Evolutionary conservation across 2,888 invertebrate genomes (phyloP).

Genomic region (Onthophagus sagittarius): DNA sequence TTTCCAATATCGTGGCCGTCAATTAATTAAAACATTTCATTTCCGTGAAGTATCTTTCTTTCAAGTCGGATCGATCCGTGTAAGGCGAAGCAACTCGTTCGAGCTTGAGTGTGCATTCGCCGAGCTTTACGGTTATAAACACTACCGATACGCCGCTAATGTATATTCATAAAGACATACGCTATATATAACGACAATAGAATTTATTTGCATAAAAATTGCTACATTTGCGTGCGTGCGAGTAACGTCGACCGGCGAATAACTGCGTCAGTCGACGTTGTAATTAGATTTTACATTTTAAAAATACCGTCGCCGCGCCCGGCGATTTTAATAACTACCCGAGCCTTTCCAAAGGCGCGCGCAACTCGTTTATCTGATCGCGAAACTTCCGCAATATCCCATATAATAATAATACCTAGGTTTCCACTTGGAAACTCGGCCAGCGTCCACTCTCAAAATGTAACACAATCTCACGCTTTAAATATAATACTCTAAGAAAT

Average conservation of each 20-base stretch:
- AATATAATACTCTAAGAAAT: not conserved
- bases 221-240: constrained; percentile 6
- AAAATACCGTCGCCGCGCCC: constrained; percentile 1
- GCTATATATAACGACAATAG: constrained; percentile 4
- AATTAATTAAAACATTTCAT: not conserved
- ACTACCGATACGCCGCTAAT: not conserved
- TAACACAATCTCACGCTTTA: not conserved
- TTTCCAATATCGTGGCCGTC: not conserved
- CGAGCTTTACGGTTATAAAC: constrained; percentile 2
- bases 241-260: constrained; percentile 1
- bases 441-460: not conserved
- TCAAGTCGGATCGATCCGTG: not conserved
- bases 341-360: not conserved
- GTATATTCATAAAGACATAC: constrained; percentile 8
- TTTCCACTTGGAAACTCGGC: not conserved
- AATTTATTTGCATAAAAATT: constrained; percentile 14
- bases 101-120: not conserved
- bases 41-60: not conserved
- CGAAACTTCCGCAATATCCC: not conserved
- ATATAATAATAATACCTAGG: not conserved
- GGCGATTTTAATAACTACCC: not conserved
- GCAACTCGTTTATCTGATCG: not conserved
- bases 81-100: not conserved
- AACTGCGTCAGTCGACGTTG: not conserved
- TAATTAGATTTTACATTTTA: constrained; percentile 12